Evolutionary conservation across 1,140 invertebrate species (phyloP), one percentile per base, ranked within the genome.

Genomic region (Drosophila pseudoobscura): DNA sequence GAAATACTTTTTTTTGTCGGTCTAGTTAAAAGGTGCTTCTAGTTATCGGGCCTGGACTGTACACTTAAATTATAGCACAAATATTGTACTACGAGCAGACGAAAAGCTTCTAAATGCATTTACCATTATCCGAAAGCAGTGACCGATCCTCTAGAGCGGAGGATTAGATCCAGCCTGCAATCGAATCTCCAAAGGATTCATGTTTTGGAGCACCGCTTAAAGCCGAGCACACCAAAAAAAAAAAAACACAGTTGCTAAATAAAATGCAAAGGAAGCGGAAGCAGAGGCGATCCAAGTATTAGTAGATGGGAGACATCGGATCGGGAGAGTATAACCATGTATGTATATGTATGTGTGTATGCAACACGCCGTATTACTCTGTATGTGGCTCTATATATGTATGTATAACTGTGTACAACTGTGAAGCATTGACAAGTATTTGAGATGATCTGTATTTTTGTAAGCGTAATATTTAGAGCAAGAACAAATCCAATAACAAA

Each of bases 401-500:
- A 74, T 76, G 78, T 68, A 63, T 80, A 85, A 79, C 75, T 83
- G 75, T 83, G 79, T 80, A 82, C 69, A 84, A 78, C 76, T 85
- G 75, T 79, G 76, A 84, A 78, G 71, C 82, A 87, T 84, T 84
- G 77, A 73, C 59, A 87, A 84, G 70, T 80, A 82, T 85, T 78
- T 88, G 74, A 87, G 82, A 87, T 87, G 82, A 87, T 87, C 82
- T 87, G 82, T 87, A 87, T 87, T 87, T 87, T 87, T 87, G 82
- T 87, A 87, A 87, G 82, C 83, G 59, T 87, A 87, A 80, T 87
- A 85, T 85, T 78, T 74, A 87, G 73, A 41, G 60, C 41, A 58
- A 46, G 31, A 78, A 51, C 47, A 41, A 51, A 29, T 43, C 7
- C 8, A 20, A 53, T 11, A 22, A 41, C 9, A 54, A 8, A 50